Evolutionary conservation across 2,797 vertebrate genomes (phyloP).

Genomic region (Fistularia commersonii): DNA sequence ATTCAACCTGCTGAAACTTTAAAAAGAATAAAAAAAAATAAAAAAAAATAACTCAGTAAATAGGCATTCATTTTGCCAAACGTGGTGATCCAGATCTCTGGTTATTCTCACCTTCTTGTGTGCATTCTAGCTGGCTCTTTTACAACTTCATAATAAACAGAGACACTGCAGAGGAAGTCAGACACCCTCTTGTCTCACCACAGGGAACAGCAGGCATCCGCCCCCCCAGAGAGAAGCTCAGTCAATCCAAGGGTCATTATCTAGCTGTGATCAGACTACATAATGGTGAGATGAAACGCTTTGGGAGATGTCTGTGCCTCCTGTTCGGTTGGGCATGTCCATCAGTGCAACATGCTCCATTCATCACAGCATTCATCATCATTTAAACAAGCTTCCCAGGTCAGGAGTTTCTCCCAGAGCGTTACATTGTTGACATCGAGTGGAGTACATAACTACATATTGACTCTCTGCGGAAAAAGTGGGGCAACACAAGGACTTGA

Average conservation of each 20-base stretch:
- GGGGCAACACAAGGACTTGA: slow-evolving; percentile 10
- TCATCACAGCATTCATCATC: slow-evolving; percentile 45
- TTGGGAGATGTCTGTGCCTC: slow-evolving; percentile 29
- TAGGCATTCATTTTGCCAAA: no score
- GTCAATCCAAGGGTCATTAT: slow-evolving; percentile 60
- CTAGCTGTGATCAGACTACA: slow-evolving; percentile 51
- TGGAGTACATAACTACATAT: slow-evolving; percentile 57
- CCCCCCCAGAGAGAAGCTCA: slow-evolving; percentile 31
- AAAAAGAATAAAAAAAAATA: no score
- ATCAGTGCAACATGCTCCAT: slow-evolving; percentile 29
- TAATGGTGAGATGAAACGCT: slow-evolving; percentile 58
- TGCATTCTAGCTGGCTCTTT: slow-evolving; percentile 8
- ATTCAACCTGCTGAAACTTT: no score
- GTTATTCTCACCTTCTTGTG: no score
- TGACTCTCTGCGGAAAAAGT: slow-evolving; percentile 37
- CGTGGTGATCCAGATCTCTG: no score
- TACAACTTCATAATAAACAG: slow-evolving; percentile 44
- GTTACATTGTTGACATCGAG: slow-evolving; percentile 39
- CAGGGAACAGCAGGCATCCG: slow-evolving; percentile 8
- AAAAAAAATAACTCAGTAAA: no score
- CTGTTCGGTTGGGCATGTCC: slow-evolving; percentile 17
- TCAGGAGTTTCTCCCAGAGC: slow-evolving; percentile 32
- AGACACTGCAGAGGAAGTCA: slow-evolving; percentile 40
- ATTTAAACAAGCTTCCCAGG: slow-evolving; percentile 47
- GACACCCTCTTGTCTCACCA: slow-evolving; percentile 22